Evolutionary conservation across 2,888 invertebrate genomes (phyloP).

Genomic region (Thymelicus sylvestris): DNA sequence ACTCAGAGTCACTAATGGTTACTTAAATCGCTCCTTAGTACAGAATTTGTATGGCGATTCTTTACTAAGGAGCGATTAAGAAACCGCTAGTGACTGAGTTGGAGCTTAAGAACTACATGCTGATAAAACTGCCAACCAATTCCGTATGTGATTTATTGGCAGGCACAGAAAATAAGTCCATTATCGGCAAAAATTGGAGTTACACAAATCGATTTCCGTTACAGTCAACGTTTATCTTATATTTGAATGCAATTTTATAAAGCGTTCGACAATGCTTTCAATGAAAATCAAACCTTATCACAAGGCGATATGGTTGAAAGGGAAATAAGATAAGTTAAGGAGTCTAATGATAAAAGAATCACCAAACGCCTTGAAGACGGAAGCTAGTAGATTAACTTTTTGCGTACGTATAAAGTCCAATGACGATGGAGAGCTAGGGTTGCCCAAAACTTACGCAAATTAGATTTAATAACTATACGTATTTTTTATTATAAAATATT

Average conservation of each 20-base stretch:
- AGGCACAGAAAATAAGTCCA: conserved; percentile 3
- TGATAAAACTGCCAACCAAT: background rate
- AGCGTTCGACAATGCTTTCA: background rate
- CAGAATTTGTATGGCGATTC: no score
- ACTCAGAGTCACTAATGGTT: no score
- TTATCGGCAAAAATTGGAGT: conserved; percentile 12
- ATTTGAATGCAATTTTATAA: conserved; percentile 25
- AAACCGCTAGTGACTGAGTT: no score
- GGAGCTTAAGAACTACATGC: background rate
- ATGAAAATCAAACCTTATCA: background rate
- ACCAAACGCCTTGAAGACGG: conserved; percentile 28
- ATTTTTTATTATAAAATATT: no score
- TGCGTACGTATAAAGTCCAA: conserved; percentile 24
- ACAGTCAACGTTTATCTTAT: conserved; percentile 16
- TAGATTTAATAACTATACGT: no score
- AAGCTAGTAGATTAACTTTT: conserved; percentile 34
- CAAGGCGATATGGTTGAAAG: conserved; percentile 2
- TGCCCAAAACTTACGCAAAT: no score
- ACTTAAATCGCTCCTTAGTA: no score
- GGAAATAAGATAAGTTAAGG: background rate
- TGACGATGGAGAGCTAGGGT: background rate
- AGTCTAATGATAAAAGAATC: conserved; percentile 27
- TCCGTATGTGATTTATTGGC: background rate
- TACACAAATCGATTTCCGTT: conserved; percentile 21
- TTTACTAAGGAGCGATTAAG: no score